Evolutionary conservation across 2,888 invertebrate genomes (phyloP).

Genomic region (Aleiodes alternator): DNA sequence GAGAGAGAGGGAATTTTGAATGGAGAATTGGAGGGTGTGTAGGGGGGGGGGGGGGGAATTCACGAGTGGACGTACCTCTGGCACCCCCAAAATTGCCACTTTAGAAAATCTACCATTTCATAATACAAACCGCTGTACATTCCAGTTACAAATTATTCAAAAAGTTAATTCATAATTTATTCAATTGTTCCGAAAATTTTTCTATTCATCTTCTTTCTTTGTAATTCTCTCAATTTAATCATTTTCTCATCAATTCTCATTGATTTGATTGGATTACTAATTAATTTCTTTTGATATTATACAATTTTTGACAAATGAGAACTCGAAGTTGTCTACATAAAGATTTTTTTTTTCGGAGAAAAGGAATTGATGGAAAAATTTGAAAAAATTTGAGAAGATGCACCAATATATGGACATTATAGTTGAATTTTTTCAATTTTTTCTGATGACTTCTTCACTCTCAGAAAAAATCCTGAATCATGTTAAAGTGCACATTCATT

Average conservation of each 20-base stretch:
- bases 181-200: not conserved
- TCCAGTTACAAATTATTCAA: not conserved
- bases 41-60: constrained; percentile 9
- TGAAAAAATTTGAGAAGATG: too few species aligned
- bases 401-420: too few species aligned
- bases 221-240: not conserved
- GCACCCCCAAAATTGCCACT: constrained; percentile 44
- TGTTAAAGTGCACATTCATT: too few species aligned
- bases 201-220: not conserved
- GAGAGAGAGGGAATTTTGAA: not conserved
- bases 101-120: constrained; percentile 42
- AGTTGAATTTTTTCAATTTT: too few species aligned
- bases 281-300: too few species aligned
- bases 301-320: too few species aligned
- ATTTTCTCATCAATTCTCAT: not conserved
- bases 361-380: too few species aligned
- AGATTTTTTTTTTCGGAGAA: too few species aligned
- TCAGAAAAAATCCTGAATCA: too few species aligned
- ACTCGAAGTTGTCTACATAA: too few species aligned
- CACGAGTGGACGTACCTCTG: constrained; percentile 45
- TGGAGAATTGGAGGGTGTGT: not conserved
- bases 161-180: not conserved
- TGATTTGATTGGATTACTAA: too few species aligned
- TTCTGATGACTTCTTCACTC: too few species aligned
- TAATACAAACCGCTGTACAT: constrained; percentile 17